Percentiles rank a stretch among this genome's conserved stretches.
Evolutionary conservation across 2,113 vertebrate species (phyloP).

Genomic region (Mastomys natalensis): DNA sequence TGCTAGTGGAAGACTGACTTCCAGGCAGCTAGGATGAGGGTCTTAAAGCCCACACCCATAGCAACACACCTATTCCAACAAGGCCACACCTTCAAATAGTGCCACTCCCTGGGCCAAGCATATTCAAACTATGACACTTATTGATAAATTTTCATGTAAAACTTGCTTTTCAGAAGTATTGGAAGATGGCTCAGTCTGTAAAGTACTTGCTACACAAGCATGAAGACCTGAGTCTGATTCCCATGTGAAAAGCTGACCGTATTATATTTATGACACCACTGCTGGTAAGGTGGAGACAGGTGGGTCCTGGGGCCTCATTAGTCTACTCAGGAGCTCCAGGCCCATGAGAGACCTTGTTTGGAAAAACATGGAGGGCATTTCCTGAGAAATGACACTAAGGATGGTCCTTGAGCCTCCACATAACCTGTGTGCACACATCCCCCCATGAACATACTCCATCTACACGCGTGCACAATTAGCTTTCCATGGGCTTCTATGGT

Average conservation of each 20-base stretch:
- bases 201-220: neutral
- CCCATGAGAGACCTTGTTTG: neutral
- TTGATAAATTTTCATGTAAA: neutral
- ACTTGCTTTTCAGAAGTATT: neutral
- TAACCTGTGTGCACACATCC: neutral
- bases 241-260: neutral
- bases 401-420: neutral
- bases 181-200: neutral
- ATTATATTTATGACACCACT: neutral
- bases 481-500: neutral
- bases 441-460: neutral
- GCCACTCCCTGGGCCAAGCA: no score
- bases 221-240: neutral
- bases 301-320: neutral
- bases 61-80: no score
- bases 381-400: neutral
- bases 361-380: neutral
- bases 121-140: no score
- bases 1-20: no score
- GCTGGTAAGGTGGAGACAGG: neutral
- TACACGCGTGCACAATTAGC: neutral
- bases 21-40: no score
- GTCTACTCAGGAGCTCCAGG: neutral
- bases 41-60: no score
- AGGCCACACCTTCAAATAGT: no score